Conservation (phyloP, 2,113 vertebrate species). For the Leptobrachium leishanense region DNA sequence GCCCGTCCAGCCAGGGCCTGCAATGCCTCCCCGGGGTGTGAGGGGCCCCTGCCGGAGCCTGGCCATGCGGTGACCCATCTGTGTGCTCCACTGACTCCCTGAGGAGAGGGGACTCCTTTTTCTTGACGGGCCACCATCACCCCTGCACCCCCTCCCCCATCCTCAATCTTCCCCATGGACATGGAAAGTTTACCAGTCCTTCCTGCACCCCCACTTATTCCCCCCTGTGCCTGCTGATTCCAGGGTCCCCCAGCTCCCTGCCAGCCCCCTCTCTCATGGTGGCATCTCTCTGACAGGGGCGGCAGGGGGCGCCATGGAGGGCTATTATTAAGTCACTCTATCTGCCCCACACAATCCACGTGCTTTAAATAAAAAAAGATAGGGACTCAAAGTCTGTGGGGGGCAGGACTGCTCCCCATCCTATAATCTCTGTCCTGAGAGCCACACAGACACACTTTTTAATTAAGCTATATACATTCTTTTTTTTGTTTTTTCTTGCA, state of each 20-base stretch:
- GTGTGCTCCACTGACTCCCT: not conserved
- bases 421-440: too few species aligned
- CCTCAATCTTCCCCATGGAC: not conserved
- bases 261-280: conserved; percentile 26
- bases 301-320: not conserved
- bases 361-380: not conserved
- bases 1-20: not conserved
- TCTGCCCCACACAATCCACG: not conserved
- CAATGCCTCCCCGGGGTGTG: not conserved
- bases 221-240: not conserved
- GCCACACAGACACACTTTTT: too few species aligned
- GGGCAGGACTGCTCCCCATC: too few species aligned
- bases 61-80: not conserved
- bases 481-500: too few species aligned
- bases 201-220: not conserved
- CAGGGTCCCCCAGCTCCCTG: conserved; percentile 26
- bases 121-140: too few species aligned
- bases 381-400: too few species aligned
- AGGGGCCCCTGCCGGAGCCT: not conserved
- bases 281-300: conserved; percentile 6
- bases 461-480: too few species aligned
- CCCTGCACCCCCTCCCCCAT: not conserved
- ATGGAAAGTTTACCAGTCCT: not conserved
- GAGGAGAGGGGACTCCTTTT: too few species aligned
- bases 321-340: not conserved